Conservation (phyloP, 1,140 invertebrate species). For the Aphelinus atriplicis region DNA sequence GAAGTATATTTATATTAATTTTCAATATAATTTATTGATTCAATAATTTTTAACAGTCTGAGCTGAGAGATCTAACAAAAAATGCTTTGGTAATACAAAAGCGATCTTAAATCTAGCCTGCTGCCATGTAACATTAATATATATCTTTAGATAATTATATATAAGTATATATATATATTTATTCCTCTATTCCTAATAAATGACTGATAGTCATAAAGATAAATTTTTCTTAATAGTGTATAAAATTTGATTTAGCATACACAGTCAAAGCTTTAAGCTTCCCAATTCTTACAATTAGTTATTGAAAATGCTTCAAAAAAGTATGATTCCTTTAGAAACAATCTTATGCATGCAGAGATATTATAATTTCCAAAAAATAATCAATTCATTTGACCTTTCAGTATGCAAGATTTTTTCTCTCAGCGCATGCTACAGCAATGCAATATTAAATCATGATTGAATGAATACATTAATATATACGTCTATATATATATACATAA, state of each 20-base stretch:
- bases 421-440: too few relatives aligned
- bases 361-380: too few relatives aligned
- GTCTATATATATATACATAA: conserved; percentile 29
- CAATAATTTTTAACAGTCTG: conserved; percentile 27
- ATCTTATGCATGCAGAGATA: too few relatives aligned
- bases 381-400: too few relatives aligned
- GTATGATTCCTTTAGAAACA: too few relatives aligned
- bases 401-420: too few relatives aligned
- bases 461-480: conserved; percentile 30
- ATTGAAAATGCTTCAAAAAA: too few relatives aligned
- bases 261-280: not conserved
- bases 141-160: not conserved
- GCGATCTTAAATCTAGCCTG: conserved; percentile 37
- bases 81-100: conserved; percentile 39
- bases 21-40: conserved; percentile 30
- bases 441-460: not conserved
- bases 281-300: too few relatives aligned
- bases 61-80: conserved; percentile 37
- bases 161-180: conserved; percentile 29
- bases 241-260: conserved; percentile 2
- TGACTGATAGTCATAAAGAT: conserved; percentile 22
- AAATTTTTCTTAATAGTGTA: conserved; percentile 17
- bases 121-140: conserved; percentile 31
- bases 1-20: conserved; percentile 26
- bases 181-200: conserved; percentile 15